Percentiles rank a stretch among this genome's conserved stretches.
Conservation (phyloP, 2,888 invertebrate genomes). For the Drosophila phalerata region DNA sequence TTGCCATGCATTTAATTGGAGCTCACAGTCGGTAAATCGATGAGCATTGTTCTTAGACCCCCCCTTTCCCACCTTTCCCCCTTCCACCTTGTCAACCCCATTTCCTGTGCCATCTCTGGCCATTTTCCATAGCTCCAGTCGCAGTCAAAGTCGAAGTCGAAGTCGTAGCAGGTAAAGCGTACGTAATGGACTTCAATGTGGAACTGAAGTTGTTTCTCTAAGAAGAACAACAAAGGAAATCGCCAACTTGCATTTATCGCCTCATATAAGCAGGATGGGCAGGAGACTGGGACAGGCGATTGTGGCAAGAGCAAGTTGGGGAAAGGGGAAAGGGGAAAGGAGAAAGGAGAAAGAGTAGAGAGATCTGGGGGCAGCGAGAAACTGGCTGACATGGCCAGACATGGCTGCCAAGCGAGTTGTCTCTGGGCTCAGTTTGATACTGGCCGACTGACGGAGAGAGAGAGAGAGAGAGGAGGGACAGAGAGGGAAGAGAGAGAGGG, state of each 20-base stretch:
- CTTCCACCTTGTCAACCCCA: not conserved
- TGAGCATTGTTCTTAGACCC: slow-evolving; percentile 42
- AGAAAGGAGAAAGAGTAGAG: not conserved
- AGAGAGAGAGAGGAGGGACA: not conserved
- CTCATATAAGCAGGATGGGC: slow-evolving; percentile 29
- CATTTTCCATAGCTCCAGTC: not conserved
- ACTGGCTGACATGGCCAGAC: slow-evolving; percentile 54
- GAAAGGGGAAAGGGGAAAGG: not conserved
- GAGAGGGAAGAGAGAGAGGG: not conserved
- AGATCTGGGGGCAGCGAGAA: slow-evolving; percentile 5
- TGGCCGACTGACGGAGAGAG: slow-evolving; percentile 35
- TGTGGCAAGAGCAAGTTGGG: not conserved
- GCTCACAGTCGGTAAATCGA: slow-evolving; percentile 50
- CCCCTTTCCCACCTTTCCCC: too few relatives aligned
- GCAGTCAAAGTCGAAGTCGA: not conserved
- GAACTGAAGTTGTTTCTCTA: slow-evolving; percentile 39
- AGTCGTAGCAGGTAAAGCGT: slow-evolving; percentile 47
- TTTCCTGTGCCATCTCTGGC: not conserved
- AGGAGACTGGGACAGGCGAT: too few relatives aligned
- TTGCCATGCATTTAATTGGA: slow-evolving; percentile 60
- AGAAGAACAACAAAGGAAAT: slow-evolving; percentile 70
- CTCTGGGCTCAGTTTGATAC: slow-evolving; percentile 62
- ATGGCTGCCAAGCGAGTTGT: slow-evolving; percentile 70
- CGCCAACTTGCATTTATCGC: slow-evolving; percentile 77
- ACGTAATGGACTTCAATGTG: slow-evolving; percentile 55